phyloP scores from a whole-genome alignment of 1,140 invertebrate genomes.

The Aradophagus sp. region DNA sequence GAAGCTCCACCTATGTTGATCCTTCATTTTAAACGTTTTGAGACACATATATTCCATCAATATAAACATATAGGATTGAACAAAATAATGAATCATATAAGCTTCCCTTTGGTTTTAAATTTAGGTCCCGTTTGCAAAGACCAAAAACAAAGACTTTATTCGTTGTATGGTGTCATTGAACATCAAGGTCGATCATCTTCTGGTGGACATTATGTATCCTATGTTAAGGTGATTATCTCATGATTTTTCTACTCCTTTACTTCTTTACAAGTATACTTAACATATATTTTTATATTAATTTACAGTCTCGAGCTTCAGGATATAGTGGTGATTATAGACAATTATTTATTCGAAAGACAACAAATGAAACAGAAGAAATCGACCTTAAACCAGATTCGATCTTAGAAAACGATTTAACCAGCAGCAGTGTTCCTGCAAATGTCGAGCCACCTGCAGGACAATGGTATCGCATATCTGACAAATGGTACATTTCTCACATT shows the following conservation, averaged over 20 bases:
- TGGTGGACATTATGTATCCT: conserved; percentile 97
- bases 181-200: conserved; percentile 92
- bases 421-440: conserved; percentile 62
- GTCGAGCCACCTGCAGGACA: conserved; percentile 80
- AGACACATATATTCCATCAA: too few species aligned
- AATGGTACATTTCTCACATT: conserved; percentile 68
- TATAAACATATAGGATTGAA: conserved; percentile 77
- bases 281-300: conserved; percentile 10
- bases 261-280: not conserved
- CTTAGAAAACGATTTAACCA: conserved; percentile 73
- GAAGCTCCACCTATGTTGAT: conserved; percentile 94
- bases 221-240: conserved; percentile 81
- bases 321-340: conserved; percentile 78
- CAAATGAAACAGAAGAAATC: conserved; percentile 72
- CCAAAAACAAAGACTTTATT: conserved; percentile 85
- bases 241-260: conserved; percentile 2
- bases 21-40: conserved; percentile 94
- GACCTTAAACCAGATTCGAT: conserved; percentile 59
- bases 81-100: conserved; percentile 91
- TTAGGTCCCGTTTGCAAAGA: conserved; percentile 93
- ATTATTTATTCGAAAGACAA: conserved; percentile 79
- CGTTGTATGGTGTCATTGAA: conserved; percentile 95
- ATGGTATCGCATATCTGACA: conserved; percentile 97
- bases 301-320: conserved; percentile 74
- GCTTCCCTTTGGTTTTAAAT: conserved; percentile 90